A percentile compares a stretch with the other conserved stretches of the same genome.
Conservation (phyloP, 2,797 vertebrate species). For the Gobio occitaniae region DNA sequence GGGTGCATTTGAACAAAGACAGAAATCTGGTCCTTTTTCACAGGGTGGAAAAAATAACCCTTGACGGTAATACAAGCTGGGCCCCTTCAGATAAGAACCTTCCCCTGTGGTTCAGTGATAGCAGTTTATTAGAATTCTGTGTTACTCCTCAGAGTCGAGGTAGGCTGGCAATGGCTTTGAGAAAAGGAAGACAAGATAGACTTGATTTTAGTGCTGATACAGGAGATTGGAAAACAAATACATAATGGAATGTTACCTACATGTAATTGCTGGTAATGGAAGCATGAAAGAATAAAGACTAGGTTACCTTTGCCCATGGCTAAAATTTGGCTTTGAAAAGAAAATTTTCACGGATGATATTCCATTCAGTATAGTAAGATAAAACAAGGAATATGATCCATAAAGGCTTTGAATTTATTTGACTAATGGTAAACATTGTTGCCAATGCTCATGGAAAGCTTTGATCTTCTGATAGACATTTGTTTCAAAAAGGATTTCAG, state of each 20-base stretch:
- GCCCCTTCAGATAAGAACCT: conserved; percentile 67
- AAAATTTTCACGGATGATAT: conserved; percentile 17
- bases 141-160: conserved; percentile 45
- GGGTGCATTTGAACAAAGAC: conserved; percentile 59
- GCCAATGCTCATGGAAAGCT: not conserved
- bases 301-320: conserved; percentile 21
- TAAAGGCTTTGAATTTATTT: conserved; percentile 19
- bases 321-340: conserved; percentile 32
- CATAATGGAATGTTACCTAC: conserved; percentile 49
- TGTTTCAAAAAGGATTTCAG: not conserved
- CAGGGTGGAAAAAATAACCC: conserved; percentile 36
- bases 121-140: conserved; percentile 61
- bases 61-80: conserved; percentile 62
- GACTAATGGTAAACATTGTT: conserved; percentile 1
- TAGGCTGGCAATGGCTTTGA: conserved; percentile 46
- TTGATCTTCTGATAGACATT: conserved; percentile 33
- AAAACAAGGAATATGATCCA: conserved; percentile 24
- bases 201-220: conserved; percentile 48
- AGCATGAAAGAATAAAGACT: conserved; percentile 29
- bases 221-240: conserved; percentile 44
- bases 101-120: conserved; percentile 61
- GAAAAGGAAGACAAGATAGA: conserved; percentile 45
- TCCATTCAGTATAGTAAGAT: conserved; percentile 2
- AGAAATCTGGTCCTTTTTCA: conserved; percentile 48
- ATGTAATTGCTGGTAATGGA: conserved; percentile 58